Evolutionary conservation across 2,113 vertebrate genomes (phyloP).

Genomic region (human): GRCh38 chr17:31752501-31753000

Average conservation of each 20-base stretch:
- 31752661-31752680: background rate
- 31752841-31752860: background rate
- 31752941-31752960: background rate
- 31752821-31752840: background rate
- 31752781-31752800: background rate
- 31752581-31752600: background rate
- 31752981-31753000: background rate
- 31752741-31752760: background rate
- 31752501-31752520: background rate
- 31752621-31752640: background rate
- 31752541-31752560: background rate
- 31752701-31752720: background rate
- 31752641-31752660: background rate
- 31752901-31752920: background rate
- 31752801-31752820: background rate
- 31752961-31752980: background rate
- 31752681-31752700: background rate
- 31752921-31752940: background rate
- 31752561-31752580: background rate
- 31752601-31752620: background rate
- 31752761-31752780: background rate
- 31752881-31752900: background rate
- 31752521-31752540: background rate
- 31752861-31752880: background rate
- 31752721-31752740: background rate